Conservation (phyloP, 2,888 invertebrate genomes). For the Drosophila stalkeri region DNA sequence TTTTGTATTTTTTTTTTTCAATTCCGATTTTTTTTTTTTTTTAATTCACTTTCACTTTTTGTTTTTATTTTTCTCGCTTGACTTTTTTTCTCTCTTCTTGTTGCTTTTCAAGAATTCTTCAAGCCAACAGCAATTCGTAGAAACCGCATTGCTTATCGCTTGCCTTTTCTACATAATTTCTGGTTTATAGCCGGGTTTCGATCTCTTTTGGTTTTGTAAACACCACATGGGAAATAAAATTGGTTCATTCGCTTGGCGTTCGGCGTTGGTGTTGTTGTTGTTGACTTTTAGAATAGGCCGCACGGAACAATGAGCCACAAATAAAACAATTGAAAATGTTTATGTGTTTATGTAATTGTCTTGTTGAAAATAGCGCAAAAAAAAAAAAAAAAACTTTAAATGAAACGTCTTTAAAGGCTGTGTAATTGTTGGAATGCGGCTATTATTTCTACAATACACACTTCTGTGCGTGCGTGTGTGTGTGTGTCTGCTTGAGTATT, state of each 20-base stretch:
- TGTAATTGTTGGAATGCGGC: slow-evolving; percentile 39
- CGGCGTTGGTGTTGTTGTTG: slow-evolving; percentile 18
- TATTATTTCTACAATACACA: slow-evolving; percentile 19
- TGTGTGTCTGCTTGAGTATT: slow-evolving; percentile 13
- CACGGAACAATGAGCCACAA: slow-evolving; percentile 9
- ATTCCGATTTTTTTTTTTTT: slow-evolving; percentile 9
- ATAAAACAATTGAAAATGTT: slow-evolving; percentile 30
- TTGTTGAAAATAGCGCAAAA: slow-evolving; percentile 69
- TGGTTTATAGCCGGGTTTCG: slow-evolving; percentile 61
- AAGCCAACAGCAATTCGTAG: slow-evolving; percentile 43
- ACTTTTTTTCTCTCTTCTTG: slow-evolving; percentile 16
- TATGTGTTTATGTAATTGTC: slow-evolving; percentile 63
- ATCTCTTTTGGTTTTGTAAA: slow-evolving; percentile 56
- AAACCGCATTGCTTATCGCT: slow-evolving; percentile 41
- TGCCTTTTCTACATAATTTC: slow-evolving; percentile 51
- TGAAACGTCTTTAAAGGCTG: slow-evolving; percentile 40
- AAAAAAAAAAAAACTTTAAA: slow-evolving; percentile 28
- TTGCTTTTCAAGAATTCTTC: slow-evolving; percentile 57
- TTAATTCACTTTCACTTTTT: slow-evolving; percentile 74
- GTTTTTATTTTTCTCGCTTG: slow-evolving; percentile 25
- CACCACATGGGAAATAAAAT: slow-evolving; percentile 52
- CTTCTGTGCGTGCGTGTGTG: background rate
- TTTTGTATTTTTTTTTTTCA: background rate
- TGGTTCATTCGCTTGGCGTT: slow-evolving; percentile 13
- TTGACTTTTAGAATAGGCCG: slow-evolving; percentile 26